Conservation (phyloP, 2,888 invertebrate species). For the Gonocerus acuteangulatus region DNA sequence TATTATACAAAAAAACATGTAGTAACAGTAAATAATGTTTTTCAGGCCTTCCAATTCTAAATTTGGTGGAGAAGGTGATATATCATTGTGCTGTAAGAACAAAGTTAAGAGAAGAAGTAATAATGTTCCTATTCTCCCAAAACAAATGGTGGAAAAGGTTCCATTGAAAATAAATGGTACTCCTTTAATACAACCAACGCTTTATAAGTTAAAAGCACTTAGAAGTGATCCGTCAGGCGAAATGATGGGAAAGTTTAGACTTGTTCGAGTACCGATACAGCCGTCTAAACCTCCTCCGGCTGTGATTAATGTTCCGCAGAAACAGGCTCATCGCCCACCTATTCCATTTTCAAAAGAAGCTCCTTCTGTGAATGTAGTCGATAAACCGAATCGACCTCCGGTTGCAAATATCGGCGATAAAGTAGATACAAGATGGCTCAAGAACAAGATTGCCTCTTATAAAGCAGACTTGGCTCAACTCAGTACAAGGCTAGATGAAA, state of each 20-base stretch:
- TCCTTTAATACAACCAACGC: no score
- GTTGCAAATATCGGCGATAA: background rate
- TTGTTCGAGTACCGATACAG: no score
- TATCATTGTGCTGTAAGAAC: conserved; percentile 2
- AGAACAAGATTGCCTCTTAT: background rate
- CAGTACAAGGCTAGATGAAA: background rate
- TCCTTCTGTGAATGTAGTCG: background rate
- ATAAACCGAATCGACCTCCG: background rate
- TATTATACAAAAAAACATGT: no score
- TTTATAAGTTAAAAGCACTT: no score
- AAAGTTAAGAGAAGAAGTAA: background rate
- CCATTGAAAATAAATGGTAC: no score
- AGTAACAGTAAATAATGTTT: background rate
- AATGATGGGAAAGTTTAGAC: no score
- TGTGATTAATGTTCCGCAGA: no score
- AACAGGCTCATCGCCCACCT: background rate
- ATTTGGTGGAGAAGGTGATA: background rate
- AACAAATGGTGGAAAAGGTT: no score
- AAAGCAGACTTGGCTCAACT: conserved; percentile 3
- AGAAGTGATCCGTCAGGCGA: no score
- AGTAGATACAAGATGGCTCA: background rate
- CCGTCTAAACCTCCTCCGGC: no score
- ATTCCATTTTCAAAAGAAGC: background rate
- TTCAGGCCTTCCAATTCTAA: background rate
- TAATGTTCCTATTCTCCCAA: background rate